Base-by-base conservation (phyloP, 2,797 vertebrate genomes). In the Todus mexicanus region DNA sequence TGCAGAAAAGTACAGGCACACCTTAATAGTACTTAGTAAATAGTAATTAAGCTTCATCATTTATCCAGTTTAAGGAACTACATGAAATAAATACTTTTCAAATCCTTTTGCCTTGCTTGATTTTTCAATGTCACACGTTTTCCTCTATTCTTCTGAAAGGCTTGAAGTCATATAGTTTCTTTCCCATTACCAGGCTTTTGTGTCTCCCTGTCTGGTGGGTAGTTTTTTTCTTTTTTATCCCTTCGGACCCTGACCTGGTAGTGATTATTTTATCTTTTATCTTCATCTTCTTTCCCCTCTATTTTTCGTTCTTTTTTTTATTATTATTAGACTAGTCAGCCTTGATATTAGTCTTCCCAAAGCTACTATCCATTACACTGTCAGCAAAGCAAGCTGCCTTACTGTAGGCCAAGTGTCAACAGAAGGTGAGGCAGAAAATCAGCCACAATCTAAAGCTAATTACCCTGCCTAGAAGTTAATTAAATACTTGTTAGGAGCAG, bases 331-430 rank as follows among this genome's bases (percentile, higher is more conserved):
- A 98, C 98, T 97, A 98, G 97, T 97, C 98, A 98, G 98, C 97
- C 97, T 97, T 98, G 98, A 98, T 98, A 98, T 98, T 97, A 97
- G 97, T 98, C 98, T 98, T 98, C 98, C 97, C 97, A 96, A 97
- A 97, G 98, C 98, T 98, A 98, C 98, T 98, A 99, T 99, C 99
- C 98, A 98, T 99, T 99, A 99, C 98, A 97, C 96, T 98, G 97
- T 98, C 98, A 98, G 98, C 96, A 96, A 93, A 95, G 96, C 92
- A 86, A 94, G 96, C 92, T 72, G 94, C 94, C 95, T 90, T 90
- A 89, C 91, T 82, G 33, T 90, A 94, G 98, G 97, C 97, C 97
- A 96, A 97, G 96, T 98, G 98, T 98, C 98, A 98, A 97, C 98
- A 98, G 98, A 98, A 98, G 98, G 98, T 98, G 98, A 98, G 97